A percentile compares a stretch with the other conserved stretches of the same genome.
Evolutionary conservation across 2,113 vertebrate genomes (phyloP).

Genomic region (Cebus imitator): DNA sequence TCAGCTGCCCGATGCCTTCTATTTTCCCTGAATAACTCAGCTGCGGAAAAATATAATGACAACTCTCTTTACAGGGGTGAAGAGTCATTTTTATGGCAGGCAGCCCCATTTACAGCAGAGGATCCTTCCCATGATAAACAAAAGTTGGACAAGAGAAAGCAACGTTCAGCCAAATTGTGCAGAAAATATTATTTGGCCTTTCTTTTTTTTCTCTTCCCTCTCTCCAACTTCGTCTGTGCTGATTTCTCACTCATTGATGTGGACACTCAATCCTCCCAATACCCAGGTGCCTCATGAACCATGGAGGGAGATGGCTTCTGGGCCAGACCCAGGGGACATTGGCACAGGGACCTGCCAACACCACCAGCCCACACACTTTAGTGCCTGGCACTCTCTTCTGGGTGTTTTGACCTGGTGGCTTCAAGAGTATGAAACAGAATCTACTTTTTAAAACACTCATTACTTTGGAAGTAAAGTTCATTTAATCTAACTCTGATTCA

Average conservation of each 20-base stretch:
- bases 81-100: background rate
- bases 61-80: background rate
- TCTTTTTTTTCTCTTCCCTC: background rate
- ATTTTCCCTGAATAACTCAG: conserved; percentile 19
- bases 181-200: background rate
- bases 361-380: fast-evolving
- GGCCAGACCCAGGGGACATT: fast-evolving
- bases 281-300: background rate
- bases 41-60: conserved; percentile 1
- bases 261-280: background rate
- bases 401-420: background rate
- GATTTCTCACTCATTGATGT: fast-evolving
- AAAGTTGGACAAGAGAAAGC: background rate
- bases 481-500: background rate
- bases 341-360: fast-evolving
- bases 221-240: fast-evolving
- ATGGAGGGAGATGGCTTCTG: fast-evolving
- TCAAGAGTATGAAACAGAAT: fast-evolving
- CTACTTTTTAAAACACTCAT: background rate
- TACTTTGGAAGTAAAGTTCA: background rate
- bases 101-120: background rate
- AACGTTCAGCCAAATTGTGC: background rate
- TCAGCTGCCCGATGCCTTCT: background rate
- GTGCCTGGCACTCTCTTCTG: fast-evolving
- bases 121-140: background rate